These are phyloP conservation scores for Protobothrops mucrosquamatus DNA, from an alignment of 2,113 vertebrate genomes.

Conservation along the genomic window DNA sequence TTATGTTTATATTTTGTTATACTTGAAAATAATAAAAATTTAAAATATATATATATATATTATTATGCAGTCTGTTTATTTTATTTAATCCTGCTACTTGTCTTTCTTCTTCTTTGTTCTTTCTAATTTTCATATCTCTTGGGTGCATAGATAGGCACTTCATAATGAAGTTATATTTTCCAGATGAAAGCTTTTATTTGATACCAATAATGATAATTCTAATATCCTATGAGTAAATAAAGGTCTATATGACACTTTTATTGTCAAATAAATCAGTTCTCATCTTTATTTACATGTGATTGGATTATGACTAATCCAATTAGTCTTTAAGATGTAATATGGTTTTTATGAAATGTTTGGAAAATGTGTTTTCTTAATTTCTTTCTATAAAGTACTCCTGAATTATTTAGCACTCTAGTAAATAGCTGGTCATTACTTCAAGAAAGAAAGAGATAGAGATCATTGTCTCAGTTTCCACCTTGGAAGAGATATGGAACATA, in stretches of 20 bases:
- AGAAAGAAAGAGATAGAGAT: not conserved
- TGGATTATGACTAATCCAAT: not conserved
- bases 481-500: not conserved
- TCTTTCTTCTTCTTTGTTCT: not conserved
- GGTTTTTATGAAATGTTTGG: not conserved
- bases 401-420: not conserved
- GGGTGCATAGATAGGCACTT: not conserved
- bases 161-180: not conserved
- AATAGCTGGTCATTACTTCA: not conserved
- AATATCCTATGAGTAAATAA: not conserved
- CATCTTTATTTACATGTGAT: not conserved
- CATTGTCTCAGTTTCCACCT: not conserved
- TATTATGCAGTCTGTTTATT: not conserved
- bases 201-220: not conserved
- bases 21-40: too few relatives aligned
- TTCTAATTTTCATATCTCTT: not conserved
- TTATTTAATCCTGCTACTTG: not conserved
- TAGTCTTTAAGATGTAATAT: not conserved
- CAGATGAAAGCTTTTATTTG: not conserved
- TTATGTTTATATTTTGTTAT: too few relatives aligned
- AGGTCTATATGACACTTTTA: not conserved
- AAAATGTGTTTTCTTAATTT: not conserved
- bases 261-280: not conserved
- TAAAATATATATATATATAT: too few relatives aligned
- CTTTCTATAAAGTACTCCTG: not conserved